A percentile compares a stretch with the other conserved stretches of the same genome.
These are phyloP conservation scores for Anisognathus igniventris DNA, from an alignment of 2,797 vertebrate genomes.

Conservation along the genomic window DNA sequence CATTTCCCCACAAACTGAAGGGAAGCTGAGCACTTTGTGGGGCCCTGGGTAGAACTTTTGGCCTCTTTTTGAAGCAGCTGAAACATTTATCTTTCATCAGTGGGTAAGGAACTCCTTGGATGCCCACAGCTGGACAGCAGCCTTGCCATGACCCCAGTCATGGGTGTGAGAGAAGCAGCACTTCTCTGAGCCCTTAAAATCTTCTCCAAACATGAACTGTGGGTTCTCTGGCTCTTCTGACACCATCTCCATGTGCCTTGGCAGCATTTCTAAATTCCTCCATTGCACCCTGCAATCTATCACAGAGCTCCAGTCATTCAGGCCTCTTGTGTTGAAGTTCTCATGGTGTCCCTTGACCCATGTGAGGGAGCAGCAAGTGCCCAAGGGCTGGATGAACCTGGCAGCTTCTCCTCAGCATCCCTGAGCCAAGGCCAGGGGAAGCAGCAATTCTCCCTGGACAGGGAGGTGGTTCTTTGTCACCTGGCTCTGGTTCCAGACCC, in stretches of 20 bases:
- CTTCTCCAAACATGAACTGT: background rate
- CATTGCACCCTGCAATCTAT: fast-evolving
- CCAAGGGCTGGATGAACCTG: background rate
- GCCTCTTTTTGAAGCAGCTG: background rate
- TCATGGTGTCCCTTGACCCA: background rate
- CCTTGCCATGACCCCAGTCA: background rate
- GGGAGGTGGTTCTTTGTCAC: background rate
- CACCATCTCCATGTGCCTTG: background rate
- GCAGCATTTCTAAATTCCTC: background rate
- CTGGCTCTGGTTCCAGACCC: background rate
- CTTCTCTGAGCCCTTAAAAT: background rate
- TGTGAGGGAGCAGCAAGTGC: background rate
- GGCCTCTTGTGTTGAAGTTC: background rate
- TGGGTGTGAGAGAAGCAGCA: background rate
- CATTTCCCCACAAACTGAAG: background rate
- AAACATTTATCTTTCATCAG: background rate
- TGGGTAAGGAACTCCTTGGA: background rate
- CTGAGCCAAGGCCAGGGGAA: background rate
- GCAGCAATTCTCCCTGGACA: background rate
- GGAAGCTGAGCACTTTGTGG: background rate
- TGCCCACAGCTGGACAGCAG: background rate
- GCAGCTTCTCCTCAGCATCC: background rate
- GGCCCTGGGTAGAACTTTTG: background rate
- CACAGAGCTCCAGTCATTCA: fast-evolving
- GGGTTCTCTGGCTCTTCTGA: background rate